Evolutionary conservation across 2,113 vertebrate species (phyloP).

Genomic region (Gobius niger): DNA sequence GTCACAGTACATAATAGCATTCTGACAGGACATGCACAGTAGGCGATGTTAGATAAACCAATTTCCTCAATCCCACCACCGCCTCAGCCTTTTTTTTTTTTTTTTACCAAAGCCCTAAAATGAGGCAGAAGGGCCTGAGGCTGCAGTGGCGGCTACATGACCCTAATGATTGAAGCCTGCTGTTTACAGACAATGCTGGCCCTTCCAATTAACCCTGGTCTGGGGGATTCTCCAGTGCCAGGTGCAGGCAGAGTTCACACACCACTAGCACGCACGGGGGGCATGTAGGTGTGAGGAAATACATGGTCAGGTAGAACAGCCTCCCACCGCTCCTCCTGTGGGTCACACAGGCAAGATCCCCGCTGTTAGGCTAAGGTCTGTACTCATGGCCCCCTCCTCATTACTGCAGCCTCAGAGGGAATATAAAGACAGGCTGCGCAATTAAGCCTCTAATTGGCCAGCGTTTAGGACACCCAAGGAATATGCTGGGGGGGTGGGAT

Average conservation of each 20-base stretch:
- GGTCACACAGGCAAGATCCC: conserved; percentile 28
- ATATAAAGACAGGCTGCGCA: conserved; percentile 42
- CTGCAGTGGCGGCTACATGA: conserved; percentile 32
- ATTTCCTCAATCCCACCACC: background rate
- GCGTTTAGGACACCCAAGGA: conserved; percentile 41
- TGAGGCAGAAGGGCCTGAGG: conserved; percentile 24
- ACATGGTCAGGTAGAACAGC: conserved; percentile 18
- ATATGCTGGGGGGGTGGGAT: conserved; percentile 44
- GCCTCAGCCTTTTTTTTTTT: background rate
- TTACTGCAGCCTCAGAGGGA: conserved; percentile 38
- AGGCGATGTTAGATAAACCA: background rate
- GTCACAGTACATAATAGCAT: background rate
- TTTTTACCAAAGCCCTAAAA: conserved; percentile 23
- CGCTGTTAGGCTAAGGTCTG: conserved; percentile 32
- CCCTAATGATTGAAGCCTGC: conserved; percentile 32
- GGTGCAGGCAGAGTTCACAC: conserved; percentile 37
- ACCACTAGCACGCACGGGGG: conserved; percentile 13
- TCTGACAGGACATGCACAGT: background rate
- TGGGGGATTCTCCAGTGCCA: conserved; percentile 22
- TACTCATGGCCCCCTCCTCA: conserved; percentile 34
- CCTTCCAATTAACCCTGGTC: conserved; percentile 60
- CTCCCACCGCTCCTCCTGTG: conserved; percentile 7
- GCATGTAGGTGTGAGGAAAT: conserved; percentile 29
- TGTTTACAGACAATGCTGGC: conserved; percentile 50
- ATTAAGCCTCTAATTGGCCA: conserved; percentile 65